Percentiles rank a stretch among this genome's conserved stretches.
Evolutionary conservation across 2,888 invertebrate species (phyloP).

Genomic region (Thera britannica): DNA sequence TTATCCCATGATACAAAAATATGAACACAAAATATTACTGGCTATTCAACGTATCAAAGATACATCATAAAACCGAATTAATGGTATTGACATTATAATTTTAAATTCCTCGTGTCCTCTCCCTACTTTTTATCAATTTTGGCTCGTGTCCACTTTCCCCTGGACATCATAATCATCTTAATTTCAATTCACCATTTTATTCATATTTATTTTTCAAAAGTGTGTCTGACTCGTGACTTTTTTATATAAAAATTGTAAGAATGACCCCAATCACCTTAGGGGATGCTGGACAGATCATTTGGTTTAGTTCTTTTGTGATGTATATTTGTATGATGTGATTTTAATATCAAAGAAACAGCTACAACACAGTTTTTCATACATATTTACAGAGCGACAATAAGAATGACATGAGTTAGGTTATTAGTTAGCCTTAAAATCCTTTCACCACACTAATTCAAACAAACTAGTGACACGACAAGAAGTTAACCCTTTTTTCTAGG

Average conservation of each 20-base stretch:
- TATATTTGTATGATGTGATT: constrained; percentile 23
- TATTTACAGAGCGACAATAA: background rate
- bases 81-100: constrained; percentile 14
- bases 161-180: constrained; percentile 38
- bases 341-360: background rate
- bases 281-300: constrained; percentile 51
- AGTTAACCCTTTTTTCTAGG: too few species aligned
- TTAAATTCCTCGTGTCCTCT: constrained; percentile 28
- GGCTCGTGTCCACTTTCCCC: constrained; percentile 42
- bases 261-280: constrained; percentile 53
- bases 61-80: background rate
- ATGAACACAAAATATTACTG: background rate
- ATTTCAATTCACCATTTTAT: constrained; percentile 38
- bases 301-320: constrained; percentile 44
- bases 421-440: too few species aligned
- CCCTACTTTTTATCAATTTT: constrained; percentile 39
- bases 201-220: constrained; percentile 42
- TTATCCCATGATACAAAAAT: too few species aligned
- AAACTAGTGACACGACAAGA: too few species aligned
- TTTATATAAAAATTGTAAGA: constrained; percentile 52
- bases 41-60: background rate
- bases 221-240: constrained; percentile 53
- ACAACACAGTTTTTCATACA: too few species aligned
- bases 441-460: too few species aligned
- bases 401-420: background rate